These are phyloP conservation scores for Eubucco bourcierii DNA, from an alignment of 2,113 vertebrate genomes.

Conservation along the genomic window DNA sequence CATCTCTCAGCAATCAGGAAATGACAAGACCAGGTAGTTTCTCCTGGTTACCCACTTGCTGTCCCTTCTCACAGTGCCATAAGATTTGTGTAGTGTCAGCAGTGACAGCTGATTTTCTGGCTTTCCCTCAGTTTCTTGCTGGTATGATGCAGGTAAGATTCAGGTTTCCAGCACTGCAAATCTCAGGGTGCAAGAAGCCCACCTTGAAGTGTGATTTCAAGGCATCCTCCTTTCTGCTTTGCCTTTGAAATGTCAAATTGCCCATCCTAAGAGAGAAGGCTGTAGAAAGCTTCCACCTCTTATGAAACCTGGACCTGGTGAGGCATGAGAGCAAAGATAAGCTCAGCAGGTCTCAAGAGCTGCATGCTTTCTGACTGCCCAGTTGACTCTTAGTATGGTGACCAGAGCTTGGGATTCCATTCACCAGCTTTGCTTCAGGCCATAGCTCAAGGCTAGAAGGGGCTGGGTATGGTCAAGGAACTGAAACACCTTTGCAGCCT, in stretches of 20 bases:
- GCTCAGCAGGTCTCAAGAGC: not conserved
- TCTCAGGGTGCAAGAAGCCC: not conserved
- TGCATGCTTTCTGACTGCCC: not conserved
- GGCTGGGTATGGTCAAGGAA: not conserved
- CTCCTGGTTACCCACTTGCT: not conserved
- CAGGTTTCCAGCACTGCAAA: constrained; percentile 3
- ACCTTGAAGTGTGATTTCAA: not conserved
- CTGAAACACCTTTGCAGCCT: not conserved
- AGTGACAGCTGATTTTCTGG: constrained; percentile 14
- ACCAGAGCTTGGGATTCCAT: not conserved
- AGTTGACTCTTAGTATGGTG: not conserved
- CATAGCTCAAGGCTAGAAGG: not conserved
- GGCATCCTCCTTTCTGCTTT: not conserved
- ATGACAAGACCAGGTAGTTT: not conserved
- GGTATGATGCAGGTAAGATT: not conserved
- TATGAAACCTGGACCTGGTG: not conserved
- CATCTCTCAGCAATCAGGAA: not conserved
- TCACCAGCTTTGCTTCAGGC: not conserved
- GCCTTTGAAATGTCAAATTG: not conserved
- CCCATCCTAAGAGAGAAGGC: not conserved
- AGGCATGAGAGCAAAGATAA: not conserved
- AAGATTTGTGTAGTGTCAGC: constrained; percentile 11
- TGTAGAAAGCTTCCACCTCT: not conserved
- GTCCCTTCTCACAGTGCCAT: rapidly evolving
- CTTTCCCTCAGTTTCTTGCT: not conserved